Percentiles rank a stretch among this genome's conserved stretches.
These are phyloP conservation scores for Hypomecis atomaria DNA, from an alignment of 2,888 invertebrate genomes.

Conservation along the genomic window DNA sequence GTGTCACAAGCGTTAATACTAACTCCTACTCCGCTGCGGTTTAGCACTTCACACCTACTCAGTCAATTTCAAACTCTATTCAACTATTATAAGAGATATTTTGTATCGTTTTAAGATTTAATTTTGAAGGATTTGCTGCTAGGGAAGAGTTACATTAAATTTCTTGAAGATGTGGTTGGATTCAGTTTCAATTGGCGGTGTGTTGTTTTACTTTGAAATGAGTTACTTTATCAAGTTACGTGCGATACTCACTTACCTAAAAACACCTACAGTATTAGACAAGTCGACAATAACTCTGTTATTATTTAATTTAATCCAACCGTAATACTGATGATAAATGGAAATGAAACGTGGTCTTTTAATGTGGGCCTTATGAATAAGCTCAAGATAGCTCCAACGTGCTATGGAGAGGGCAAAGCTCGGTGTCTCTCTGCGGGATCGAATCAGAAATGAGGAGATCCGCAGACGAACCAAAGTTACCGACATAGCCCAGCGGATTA, in stretches of 20 bases:
- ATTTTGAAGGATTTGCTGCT: constrained; percentile 11
- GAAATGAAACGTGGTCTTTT: no score
- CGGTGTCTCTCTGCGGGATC: no score
- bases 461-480: no score
- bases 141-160: background rate
- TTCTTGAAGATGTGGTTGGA: constrained; percentile 10
- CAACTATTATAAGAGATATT: background rate
- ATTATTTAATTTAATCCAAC: no score
- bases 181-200: background rate
- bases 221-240: background rate
- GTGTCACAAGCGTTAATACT: background rate
- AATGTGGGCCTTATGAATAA: no score
- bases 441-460: no score
- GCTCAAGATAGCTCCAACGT: no score
- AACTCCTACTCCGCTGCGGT: background rate
- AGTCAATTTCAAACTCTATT: background rate
- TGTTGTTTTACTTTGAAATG: constrained; percentile 2
- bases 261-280: no score
- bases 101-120: background rate
- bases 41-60: background rate
- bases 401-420: no score
- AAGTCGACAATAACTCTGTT: no score
- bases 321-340: no score
- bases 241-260: background rate
- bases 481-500: no score